Evolutionary conservation across 1,140 invertebrate genomes (phyloP).

Genomic region (Sycophila sp.): DNA sequence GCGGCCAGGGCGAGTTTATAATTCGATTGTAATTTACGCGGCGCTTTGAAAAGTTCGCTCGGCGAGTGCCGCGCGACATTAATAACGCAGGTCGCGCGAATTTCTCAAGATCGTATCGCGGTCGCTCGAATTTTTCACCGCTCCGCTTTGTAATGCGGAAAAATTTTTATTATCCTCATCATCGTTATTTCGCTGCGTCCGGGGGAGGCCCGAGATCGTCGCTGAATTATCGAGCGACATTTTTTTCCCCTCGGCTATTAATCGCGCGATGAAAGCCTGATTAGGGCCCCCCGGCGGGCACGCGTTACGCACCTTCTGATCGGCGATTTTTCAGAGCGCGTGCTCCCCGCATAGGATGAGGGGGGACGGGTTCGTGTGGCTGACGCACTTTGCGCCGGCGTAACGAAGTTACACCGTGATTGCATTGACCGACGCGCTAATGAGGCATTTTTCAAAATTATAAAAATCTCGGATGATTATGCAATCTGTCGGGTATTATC

Average conservation of each 20-base stretch:
- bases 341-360: constrained; percentile 1
- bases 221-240: too few relatives aligned
- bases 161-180: too few relatives aligned
- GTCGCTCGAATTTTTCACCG: too few relatives aligned
- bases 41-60: background rate
- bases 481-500: too few relatives aligned
- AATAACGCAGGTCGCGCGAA: background rate
- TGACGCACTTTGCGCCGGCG: constrained; percentile 23
- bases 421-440: constrained; percentile 10
- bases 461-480: too few relatives aligned
- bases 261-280: constrained; percentile 27
- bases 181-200: too few relatives aligned
- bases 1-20: background rate
- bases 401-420: constrained; percentile 11
- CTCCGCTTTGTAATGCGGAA: too few relatives aligned
- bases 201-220: too few relatives aligned
- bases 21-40: constrained; percentile 23
- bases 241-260: constrained; percentile 2
- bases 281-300: constrained; percentile 9
- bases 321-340: constrained; percentile 29
- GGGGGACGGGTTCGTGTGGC: constrained; percentile 8
- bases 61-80: too few relatives aligned
- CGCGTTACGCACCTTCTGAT: background rate
- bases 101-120: background rate
- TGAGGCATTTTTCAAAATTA: constrained; percentile 9